Evolutionary conservation across 37 sponge, comb jelly and placozoan genomes (phyloP).

Genomic region (Oopsacas minuta): DNA sequence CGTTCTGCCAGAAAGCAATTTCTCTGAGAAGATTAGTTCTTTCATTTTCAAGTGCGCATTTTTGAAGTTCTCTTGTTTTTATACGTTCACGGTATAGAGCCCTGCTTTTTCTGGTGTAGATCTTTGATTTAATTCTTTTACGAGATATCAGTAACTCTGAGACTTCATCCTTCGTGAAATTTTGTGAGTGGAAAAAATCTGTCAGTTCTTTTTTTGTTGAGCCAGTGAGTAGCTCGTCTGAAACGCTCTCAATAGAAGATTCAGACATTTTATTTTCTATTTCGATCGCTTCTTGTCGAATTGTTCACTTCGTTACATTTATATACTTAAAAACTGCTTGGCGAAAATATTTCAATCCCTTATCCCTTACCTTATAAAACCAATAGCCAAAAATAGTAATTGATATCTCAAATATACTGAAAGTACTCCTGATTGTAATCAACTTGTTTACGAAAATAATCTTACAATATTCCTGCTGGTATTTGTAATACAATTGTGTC

Average conservation of each 20-base stretch:
- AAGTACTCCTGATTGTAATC: too few relatives aligned
- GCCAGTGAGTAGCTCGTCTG: background rate
- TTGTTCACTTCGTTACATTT: too few relatives aligned
- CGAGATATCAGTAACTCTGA: background rate
- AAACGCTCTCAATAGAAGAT: background rate
- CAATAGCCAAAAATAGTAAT: too few relatives aligned
- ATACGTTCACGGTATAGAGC: background rate
- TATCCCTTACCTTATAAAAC: too few relatives aligned
- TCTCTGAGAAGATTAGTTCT: background rate
- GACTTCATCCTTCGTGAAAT: background rate
- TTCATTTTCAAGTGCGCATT: background rate
- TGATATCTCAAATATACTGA: too few relatives aligned
- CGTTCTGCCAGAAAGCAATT: background rate
- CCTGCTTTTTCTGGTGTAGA: background rate
- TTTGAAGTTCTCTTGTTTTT: background rate
- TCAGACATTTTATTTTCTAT: background rate
- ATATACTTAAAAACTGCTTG: too few relatives aligned
- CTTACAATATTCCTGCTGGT: too few relatives aligned
- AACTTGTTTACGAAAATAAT: too few relatives aligned
- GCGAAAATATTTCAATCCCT: too few relatives aligned
- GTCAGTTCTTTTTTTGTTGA: background rate
- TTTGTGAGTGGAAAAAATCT: background rate
- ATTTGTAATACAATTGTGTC: too few relatives aligned
- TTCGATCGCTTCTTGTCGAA: too few relatives aligned
- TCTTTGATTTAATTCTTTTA: background rate